These are phyloP conservation scores for Anoplopoma fimbria DNA, from an alignment of 2,113 vertebrate genomes.

Conservation along the genomic window DNA sequence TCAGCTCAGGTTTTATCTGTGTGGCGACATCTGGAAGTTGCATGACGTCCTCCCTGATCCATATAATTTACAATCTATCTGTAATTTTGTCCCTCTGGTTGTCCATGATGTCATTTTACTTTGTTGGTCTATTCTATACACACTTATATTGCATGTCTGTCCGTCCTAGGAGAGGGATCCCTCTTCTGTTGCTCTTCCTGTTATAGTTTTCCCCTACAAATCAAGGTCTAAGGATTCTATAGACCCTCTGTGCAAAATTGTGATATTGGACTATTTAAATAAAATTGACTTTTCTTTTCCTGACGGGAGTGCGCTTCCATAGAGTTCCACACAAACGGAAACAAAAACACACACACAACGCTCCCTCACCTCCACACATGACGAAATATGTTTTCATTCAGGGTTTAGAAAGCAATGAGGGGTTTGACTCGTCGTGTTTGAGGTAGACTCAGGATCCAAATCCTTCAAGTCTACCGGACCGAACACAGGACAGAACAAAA, in stretches of 20 bases:
- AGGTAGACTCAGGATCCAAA: conserved; percentile 26
- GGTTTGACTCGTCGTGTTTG: background rate
- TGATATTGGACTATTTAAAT: background rate
- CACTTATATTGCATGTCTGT: background rate
- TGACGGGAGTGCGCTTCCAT: conserved; percentile 22
- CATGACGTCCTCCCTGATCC: background rate
- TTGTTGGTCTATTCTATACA: background rate
- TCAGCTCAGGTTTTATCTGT: background rate
- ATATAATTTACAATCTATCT: background rate
- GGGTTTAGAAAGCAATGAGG: conserved; percentile 44
- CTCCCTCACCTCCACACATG: conserved; percentile 7
- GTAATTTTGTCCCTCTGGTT: background rate
- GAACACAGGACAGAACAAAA: conserved; percentile 13
- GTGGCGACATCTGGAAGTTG: background rate
- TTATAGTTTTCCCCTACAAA: background rate
- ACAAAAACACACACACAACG: conserved; percentile 2
- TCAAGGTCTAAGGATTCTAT: background rate
- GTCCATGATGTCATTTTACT: no score
- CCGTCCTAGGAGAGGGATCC: background rate
- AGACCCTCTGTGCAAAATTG: background rate
- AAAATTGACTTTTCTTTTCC: background rate
- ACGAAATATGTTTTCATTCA: conserved; percentile 5
- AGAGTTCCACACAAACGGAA: conserved; percentile 11
- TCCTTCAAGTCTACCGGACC: background rate
- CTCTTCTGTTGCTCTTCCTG: background rate